Conservation (phyloP, 2,888 invertebrate species). For the Amphimallon solstitiale region DNA sequence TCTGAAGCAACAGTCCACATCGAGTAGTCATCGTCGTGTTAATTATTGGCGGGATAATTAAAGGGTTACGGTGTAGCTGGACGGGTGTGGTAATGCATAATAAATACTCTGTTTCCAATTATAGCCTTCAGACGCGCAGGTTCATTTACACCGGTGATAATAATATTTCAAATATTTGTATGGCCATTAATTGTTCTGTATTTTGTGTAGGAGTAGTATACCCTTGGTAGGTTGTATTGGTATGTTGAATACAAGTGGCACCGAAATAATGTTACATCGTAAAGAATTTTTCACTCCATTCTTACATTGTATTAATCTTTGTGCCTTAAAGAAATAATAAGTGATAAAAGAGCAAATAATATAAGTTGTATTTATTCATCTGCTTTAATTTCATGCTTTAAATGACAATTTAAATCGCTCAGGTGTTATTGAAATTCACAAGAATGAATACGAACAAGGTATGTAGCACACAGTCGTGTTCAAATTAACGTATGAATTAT, state of each 20-base stretch:
- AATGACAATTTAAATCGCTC: too few relatives aligned
- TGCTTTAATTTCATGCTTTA: too few relatives aligned
- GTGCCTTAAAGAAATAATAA: too few relatives aligned
- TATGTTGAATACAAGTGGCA: slow-evolving; percentile 13
- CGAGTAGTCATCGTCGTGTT: slow-evolving; percentile 48
- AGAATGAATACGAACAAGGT: too few relatives aligned
- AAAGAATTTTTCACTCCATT: too few relatives aligned
- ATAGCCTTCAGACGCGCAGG: slow-evolving; percentile 57
- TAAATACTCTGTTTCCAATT: slow-evolving; percentile 62
- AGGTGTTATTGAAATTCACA: too few relatives aligned
- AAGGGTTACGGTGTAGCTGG: slow-evolving; percentile 50
- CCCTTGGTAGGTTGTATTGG: slow-evolving; percentile 18
- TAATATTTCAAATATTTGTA: slow-evolving; percentile 62
- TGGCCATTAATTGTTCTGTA: slow-evolving; percentile 56
- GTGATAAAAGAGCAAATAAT: too few relatives aligned
- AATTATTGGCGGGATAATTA: slow-evolving; percentile 53
- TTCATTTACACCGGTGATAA: slow-evolving; percentile 61
- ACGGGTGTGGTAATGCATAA: slow-evolving; percentile 57
- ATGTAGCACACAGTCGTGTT: too few relatives aligned
- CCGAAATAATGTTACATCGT: background rate
- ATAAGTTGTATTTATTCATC: too few relatives aligned
- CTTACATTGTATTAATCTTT: too few relatives aligned
- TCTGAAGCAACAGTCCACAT: slow-evolving; percentile 48
- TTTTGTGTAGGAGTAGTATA: slow-evolving; percentile 29
- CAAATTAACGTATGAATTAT: too few relatives aligned